Evolutionary conservation across 1,140 invertebrate species (phyloP).

Genomic region (Diorhabda elongata): DNA sequence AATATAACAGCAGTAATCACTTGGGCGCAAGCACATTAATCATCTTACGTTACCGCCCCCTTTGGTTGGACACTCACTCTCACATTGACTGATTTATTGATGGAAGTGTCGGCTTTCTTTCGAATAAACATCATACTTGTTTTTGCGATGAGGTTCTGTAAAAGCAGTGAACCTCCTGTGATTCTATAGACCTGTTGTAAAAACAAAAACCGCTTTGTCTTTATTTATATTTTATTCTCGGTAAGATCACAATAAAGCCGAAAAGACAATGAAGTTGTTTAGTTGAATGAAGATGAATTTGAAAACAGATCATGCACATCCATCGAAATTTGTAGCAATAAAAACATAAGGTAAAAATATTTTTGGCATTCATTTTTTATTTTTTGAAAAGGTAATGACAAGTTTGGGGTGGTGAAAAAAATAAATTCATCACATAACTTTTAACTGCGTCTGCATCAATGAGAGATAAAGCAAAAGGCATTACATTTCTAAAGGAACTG

Average conservation of each 20-base stretch:
- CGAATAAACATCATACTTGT: constrained; percentile 20
- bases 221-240: background rate
- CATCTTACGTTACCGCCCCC: constrained; percentile 42
- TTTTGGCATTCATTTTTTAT: background rate
- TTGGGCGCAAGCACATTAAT: constrained; percentile 44
- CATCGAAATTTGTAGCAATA: background rate
- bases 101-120: constrained; percentile 39
- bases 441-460: no score
- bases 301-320: background rate
- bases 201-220: background rate
- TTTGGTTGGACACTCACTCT: constrained; percentile 39
- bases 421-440: no score
- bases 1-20: constrained; percentile 47
- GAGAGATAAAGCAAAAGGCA: background rate
- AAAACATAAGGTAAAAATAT: background rate
- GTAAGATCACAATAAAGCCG: background rate
- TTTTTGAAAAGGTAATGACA: no score
- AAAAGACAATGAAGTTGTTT: constrained; percentile 1
- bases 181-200: background rate
- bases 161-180: background rate
- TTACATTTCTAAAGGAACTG: background rate
- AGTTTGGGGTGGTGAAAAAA: no score
- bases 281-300: background rate
- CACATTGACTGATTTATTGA: constrained; percentile 44
- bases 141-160: constrained; percentile 13